phyloP scores from a whole-genome alignment of 2,797 vertebrate species.

The Lacerta viridis region DNA sequence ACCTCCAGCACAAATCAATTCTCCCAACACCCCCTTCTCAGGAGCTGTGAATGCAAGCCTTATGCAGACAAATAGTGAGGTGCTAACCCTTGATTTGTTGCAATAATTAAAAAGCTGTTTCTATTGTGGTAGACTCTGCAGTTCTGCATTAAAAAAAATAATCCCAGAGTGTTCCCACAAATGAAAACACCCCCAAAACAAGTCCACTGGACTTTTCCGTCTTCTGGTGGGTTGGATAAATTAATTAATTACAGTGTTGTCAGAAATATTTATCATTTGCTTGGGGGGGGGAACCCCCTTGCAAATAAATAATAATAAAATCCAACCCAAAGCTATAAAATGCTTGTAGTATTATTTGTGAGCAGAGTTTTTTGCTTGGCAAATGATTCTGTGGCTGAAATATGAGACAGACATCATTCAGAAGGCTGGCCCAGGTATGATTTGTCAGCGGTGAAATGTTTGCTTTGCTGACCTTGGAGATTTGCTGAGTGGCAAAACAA shows the following conservation, averaged over 20 bases:
- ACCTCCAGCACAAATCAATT: not conserved
- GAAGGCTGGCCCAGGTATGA: not conserved
- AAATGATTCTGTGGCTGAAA: not conserved
- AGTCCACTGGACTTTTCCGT: not conserved
- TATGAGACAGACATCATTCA: not conserved
- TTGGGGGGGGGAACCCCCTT: not conserved
- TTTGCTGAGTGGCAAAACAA: not conserved
- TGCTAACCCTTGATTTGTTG: not conserved
- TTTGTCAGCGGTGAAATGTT: not conserved
- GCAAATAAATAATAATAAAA: not conserved
- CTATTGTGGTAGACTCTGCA: not conserved
- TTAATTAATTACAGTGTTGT: not conserved
- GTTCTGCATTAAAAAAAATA: not conserved
- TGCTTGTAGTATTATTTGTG: not conserved
- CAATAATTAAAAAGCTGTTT: conserved; percentile 10
- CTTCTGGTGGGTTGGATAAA: not conserved
- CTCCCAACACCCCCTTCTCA: not conserved
- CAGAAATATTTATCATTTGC: not conserved
- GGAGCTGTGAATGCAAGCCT: not conserved
- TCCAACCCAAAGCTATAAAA: not conserved
- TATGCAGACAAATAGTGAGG: not conserved
- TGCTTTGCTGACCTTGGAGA: not conserved
- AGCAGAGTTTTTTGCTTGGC: not conserved
- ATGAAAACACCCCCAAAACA: too few relatives aligned
- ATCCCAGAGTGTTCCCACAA: not conserved